These are phyloP conservation scores for Oxyteleia sp. DNA, from an alignment of 2,888 invertebrate genomes.

Conservation along the genomic window DNA sequence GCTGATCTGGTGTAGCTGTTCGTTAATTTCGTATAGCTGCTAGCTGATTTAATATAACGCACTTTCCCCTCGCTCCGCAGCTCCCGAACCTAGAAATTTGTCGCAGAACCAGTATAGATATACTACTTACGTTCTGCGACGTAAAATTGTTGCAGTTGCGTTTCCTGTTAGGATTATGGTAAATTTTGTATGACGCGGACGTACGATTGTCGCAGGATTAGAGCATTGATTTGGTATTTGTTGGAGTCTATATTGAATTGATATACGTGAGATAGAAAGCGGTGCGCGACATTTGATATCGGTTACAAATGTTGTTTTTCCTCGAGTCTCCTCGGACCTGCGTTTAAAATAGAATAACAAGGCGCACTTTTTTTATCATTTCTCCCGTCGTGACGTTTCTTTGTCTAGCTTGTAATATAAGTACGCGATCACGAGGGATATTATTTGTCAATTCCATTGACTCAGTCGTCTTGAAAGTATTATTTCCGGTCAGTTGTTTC, in stretches of 20 bases:
- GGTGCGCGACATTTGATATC: slow-evolving; percentile 40
- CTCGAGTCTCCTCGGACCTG: not conserved
- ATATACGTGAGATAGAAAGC: slow-evolving; percentile 29
- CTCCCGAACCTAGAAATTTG: no score
- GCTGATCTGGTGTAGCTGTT: no score
- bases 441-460: slow-evolving; percentile 62
- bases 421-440: slow-evolving; percentile 43
- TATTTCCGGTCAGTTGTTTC: slow-evolving; percentile 62
- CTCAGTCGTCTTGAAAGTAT: slow-evolving; percentile 47
- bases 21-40: no score
- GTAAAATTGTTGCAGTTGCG: not conserved
- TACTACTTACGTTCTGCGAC: no score
- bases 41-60: no score
- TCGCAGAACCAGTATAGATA: no score
- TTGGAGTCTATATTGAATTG: slow-evolving; percentile 40
- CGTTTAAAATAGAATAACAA: slow-evolving; percentile 51
- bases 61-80: no score
- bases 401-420: slow-evolving; percentile 46
- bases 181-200: slow-evolving; percentile 17
- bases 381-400: not conserved
- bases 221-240: slow-evolving; percentile 40
- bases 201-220: slow-evolving; percentile 32
- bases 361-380: slow-evolving; percentile 22
- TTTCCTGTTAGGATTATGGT: slow-evolving; percentile 18
- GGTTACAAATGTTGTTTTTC: slow-evolving; percentile 16